A percentile compares a stretch with the other conserved stretches of the same genome.
phyloP scores from a whole-genome alignment of 2,888 invertebrate species.

The Hypena proboscidalis region DNA sequence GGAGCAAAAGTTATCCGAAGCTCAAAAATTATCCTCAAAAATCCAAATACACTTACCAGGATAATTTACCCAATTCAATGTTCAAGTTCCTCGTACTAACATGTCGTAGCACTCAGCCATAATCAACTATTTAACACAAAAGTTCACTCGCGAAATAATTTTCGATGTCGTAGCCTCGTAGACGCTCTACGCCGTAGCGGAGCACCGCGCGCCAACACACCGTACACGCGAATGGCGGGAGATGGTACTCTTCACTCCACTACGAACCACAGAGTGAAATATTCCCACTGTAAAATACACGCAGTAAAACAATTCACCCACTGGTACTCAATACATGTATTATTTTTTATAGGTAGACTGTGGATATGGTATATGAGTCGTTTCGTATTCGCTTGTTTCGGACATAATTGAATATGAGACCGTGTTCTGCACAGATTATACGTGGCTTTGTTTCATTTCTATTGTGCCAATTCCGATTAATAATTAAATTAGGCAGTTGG shows the following conservation, averaged over 20 bases:
- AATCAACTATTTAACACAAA: constrained; percentile 41
- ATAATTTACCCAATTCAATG: constrained; percentile 11
- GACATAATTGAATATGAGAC: constrained; percentile 61
- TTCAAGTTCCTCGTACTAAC: constrained; percentile 35
- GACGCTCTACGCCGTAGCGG: constrained; percentile 62
- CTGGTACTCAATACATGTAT: constrained; percentile 29
- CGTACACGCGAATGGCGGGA: constrained; percentile 64
- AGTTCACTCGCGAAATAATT: constrained; percentile 56
- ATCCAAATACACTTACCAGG: constrained; percentile 23
- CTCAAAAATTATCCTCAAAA: background rate
- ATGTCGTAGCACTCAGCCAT: constrained; percentile 40
- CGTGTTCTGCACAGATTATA: constrained; percentile 58
- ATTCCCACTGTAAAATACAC: constrained; percentile 23
- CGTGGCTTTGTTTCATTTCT: constrained; percentile 55
- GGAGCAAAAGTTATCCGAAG: background rate
- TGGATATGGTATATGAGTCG: constrained; percentile 43
- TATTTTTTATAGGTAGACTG: constrained; percentile 22
- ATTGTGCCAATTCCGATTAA: constrained; percentile 53
- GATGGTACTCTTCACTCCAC: constrained; percentile 17
- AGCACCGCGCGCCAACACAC: constrained; percentile 61
- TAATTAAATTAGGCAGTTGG: constrained; percentile 51
- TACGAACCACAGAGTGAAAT: constrained; percentile 35
- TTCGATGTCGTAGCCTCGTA: constrained; percentile 49
- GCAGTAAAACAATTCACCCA: constrained; percentile 37
- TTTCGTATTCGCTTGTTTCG: constrained; percentile 50